These are phyloP conservation scores for Hemistola chrysoprasaria DNA, from an alignment of 2,888 invertebrate species.

Conservation along the genomic window DNA sequence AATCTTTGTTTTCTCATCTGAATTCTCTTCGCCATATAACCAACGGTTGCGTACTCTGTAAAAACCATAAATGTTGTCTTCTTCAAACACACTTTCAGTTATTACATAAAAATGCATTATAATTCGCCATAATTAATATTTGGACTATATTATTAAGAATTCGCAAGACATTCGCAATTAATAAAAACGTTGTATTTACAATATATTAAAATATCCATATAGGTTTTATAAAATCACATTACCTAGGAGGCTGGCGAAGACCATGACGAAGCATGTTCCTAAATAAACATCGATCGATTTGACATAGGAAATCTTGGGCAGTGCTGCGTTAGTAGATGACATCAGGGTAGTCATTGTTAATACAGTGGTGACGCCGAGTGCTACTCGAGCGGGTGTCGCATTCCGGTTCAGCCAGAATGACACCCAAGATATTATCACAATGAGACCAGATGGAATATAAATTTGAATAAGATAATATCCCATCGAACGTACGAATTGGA, in stretches of 20 bases:
- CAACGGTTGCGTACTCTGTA: conserved; percentile 98
- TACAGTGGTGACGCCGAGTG: conserved; percentile 97
- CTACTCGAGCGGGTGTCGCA: conserved; percentile 96
- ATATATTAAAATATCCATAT: not conserved
- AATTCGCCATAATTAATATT: not conserved
- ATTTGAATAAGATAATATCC: conserved; percentile 99
- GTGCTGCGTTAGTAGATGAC: conserved; percentile 97
- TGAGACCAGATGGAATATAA: conserved; percentile 98
- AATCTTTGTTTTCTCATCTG: conserved; percentile 97
- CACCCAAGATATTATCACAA: conserved; percentile 98
- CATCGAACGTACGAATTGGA: conserved; percentile 98
- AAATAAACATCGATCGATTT: conserved; percentile 98
- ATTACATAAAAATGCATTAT: not conserved
- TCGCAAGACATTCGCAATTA: conserved; percentile 5
- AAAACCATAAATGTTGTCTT: conserved; percentile 44
- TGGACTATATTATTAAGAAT: not conserved
- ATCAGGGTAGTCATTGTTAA: conserved; percentile 98
- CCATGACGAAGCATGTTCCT: conserved; percentile 99
- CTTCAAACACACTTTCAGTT: conserved; percentile 19
- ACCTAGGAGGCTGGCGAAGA: conserved; percentile 98
- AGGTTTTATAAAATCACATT: conserved; percentile 53
- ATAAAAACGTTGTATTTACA: not conserved
- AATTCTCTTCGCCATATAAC: conserved; percentile 98
- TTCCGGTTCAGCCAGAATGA: conserved; percentile 98
- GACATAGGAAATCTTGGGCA: conserved; percentile 99